Evolutionary conservation across 2,797 vertebrate species (phyloP).

Genomic region (Neopelma chrysocephalum): DNA sequence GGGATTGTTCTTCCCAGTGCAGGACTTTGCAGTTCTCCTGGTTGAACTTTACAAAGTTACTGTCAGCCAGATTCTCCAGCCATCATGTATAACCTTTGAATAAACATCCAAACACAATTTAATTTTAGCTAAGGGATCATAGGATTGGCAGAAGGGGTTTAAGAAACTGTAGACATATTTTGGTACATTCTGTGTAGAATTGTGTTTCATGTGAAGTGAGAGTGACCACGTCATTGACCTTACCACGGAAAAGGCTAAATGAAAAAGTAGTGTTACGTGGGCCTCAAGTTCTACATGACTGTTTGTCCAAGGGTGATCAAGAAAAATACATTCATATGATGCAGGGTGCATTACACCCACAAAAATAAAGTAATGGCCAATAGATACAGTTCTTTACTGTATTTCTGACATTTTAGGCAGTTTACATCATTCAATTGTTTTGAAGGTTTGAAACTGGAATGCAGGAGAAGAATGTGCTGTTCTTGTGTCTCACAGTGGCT

Average conservation of each 20-base stretch:
- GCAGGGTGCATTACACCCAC: not conserved
- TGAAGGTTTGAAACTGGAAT: not conserved
- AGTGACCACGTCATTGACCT: not conserved
- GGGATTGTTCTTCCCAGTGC: not conserved
- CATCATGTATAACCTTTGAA: not conserved
- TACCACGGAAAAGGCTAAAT: not conserved
- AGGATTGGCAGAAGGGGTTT: not conserved
- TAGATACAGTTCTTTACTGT: not conserved
- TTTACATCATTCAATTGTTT: not conserved
- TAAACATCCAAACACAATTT: constrained; percentile 28
- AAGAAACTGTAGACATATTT: not conserved
- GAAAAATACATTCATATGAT: not conserved
- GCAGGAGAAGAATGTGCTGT: not conserved
- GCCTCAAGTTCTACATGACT: not conserved
- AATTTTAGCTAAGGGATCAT: not conserved
- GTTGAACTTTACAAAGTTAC: not conserved
- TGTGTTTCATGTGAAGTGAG: not conserved
- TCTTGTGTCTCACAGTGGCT: not conserved
- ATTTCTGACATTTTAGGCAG: not conserved
- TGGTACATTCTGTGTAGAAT: not conserved
- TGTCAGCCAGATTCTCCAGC: not conserved
- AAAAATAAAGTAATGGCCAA: not conserved
- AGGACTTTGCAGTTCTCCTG: not conserved
- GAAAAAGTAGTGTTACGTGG: not conserved
- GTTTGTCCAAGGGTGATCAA: not conserved